These are phyloP conservation scores for Drosophila elegans DNA, from an alignment of 1,140 invertebrate species.

Conservation along the genomic window DNA sequence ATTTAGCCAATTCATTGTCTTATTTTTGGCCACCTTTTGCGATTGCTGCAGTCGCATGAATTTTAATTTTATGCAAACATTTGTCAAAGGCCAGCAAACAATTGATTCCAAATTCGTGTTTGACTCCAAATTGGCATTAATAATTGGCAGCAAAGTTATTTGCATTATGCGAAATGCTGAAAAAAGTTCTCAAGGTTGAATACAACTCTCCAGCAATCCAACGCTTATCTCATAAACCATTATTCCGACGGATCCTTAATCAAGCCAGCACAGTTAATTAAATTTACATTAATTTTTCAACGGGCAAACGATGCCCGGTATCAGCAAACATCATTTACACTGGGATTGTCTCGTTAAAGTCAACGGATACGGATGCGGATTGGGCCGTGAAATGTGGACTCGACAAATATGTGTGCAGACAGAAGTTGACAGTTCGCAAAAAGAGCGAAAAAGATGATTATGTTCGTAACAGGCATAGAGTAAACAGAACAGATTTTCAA, in stretches of 20 bases:
- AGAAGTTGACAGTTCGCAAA: conserved; percentile 48
- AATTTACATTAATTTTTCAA: conserved; percentile 61
- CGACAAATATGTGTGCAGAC: conserved; percentile 62
- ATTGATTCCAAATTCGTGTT: conserved; percentile 44
- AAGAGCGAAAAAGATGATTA: conserved; percentile 39
- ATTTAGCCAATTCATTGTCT: conserved; percentile 74
- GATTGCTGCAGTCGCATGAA: conserved; percentile 65
- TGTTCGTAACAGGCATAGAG: conserved; percentile 17
- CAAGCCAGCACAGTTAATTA: conserved; percentile 50
- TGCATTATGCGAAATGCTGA: conserved; percentile 54
- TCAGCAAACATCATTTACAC: conserved; percentile 57
- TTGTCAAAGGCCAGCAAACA: conserved; percentile 55
- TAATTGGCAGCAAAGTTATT: conserved; percentile 60
- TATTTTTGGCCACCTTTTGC: conserved; percentile 59
- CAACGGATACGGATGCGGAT: conserved; percentile 22
- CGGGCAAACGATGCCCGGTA: conserved; percentile 32
- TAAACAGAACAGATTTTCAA: conserved; percentile 41
- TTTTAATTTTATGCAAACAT: conserved; percentile 78
- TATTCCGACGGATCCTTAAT: conserved; percentile 10
- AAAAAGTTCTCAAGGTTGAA: conserved; percentile 44
- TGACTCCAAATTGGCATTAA: conserved; percentile 59
- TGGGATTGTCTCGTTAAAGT: conserved; percentile 58
- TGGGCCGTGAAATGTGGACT: conserved; percentile 33
- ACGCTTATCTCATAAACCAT: neutral
- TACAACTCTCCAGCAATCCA: conserved; percentile 9